Evolutionary conservation across 2,113 vertebrate species (phyloP), one percentile per base, ranked within the genome.

Genomic region (Pangasianodon hypophthalmus): DNA sequence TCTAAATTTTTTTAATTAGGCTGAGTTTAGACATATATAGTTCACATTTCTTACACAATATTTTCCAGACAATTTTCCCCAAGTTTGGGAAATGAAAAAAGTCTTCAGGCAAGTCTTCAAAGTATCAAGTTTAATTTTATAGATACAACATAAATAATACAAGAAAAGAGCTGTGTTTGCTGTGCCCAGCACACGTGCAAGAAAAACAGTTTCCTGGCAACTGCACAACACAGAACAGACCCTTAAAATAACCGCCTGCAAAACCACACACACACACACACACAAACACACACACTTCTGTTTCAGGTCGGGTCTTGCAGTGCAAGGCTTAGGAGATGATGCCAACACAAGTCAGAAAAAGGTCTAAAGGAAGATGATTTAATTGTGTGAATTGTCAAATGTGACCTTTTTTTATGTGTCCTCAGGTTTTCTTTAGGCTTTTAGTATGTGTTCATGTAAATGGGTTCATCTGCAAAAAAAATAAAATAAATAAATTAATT

Each of bases 401-500:
- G 14, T 9, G 14, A 0, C 29, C 48, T 37, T 71, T 7, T 6
- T 64, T 37, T 29, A 56, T 4, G 37, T 46, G 41, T 77, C 19
- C 69, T 84, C 62, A 3, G 1, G 9, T 79, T 77, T 37, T 50
- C 3, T 41, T 41, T n/a, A n/a, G 1, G 8, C 19, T 1, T 54
- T 19, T 3, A 5, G 11, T 1, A 3, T 0, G 29, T 46, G 37
- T 92, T 92, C 6, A 0, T 6, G 26, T 92, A 92, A 50, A 92
- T 87, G 4, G 24, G 69, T 81, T 92, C 54, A 18, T 56, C 91
- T 90, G 69, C 75, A 84, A 90, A 80, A 89, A 81, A 85, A 52
- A 64, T 11, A 79, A 41, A 13, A 44, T 10, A 29, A 9, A 64
- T 10, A 67, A 14, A n/a, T 3, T 32, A 13, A 67, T 0, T 41